Evolutionary conservation across 2,888 invertebrate genomes (phyloP), one percentile per base, ranked within the genome.

Genomic region (Drosophila ezoana): DNA sequence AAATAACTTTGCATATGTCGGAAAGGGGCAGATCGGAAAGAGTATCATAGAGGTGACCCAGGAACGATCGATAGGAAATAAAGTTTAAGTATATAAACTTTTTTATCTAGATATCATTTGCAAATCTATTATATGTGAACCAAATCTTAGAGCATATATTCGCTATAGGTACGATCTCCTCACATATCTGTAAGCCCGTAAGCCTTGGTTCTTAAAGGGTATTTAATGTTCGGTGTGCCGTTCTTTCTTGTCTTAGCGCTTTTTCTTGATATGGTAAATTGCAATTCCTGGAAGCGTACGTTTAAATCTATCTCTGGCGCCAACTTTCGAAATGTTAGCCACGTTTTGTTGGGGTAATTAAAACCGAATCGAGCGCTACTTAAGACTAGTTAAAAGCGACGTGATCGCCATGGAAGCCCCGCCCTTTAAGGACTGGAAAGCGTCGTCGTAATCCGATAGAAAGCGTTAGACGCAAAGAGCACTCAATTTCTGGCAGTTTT

Each of bases 301-400:
- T 28, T 28, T 8, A 33, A n/a, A 20, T 18, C 16, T 32, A 44
- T 28, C n/a, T n/a, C n/a, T n/a, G n/a, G n/a, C n/a, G n/a, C n/a
- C 41, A 67, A 67, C 75, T 75, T 75, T 76, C 59, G 35, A 57
- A 4, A 18, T 44, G 38, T 33, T 35, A 33, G 33, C n/a, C 75
- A 75, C 76, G 67, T 76, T 18, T 59, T 20, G 5, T n/a, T n/a
- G 13, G 43, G 23, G 66, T 57, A 82, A 75, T 77, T 75, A 71
- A 80, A 71, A 28, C 62, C 67, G 32, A 73, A 61, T 73, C 33
- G 28, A 49, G 63, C 58, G 20, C 28, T 53, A 60, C 41, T 79
- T 64, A 69, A 62, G 58, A 49, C 61, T 35, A 23, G 28, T 47
- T 59, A 41, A 35, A 43, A 41, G 52, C 60, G 48, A 76, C 73